phyloP scores from a whole-genome alignment of 2,113 vertebrate species.

The Eira barbara region DNA sequence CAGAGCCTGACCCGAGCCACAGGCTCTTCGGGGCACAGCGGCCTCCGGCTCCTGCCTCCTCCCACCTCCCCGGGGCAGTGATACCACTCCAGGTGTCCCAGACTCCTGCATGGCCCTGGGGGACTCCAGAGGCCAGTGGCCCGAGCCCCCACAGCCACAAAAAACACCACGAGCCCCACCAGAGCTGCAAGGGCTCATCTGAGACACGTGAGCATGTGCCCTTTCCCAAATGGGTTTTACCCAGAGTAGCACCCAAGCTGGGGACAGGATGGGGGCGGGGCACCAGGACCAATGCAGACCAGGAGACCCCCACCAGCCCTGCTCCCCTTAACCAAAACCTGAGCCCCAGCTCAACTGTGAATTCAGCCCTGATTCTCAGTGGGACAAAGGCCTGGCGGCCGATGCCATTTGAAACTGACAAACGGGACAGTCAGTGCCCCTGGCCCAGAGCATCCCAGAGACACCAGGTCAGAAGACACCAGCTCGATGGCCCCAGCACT shows the following conservation, averaged over 20 bases:
- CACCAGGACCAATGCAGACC: background rate
- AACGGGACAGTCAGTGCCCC: background rate
- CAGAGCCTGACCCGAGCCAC: background rate
- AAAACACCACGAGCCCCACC: no score
- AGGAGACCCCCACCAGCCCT: no score
- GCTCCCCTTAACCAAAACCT: background rate
- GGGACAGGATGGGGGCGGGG: background rate
- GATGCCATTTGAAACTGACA: background rate
- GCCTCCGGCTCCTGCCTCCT: background rate
- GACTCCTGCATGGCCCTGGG: background rate
- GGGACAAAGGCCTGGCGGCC: background rate
- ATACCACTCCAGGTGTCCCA: background rate
- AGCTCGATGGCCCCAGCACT: background rate
- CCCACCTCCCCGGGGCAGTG: background rate
- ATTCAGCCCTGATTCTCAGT: background rate
- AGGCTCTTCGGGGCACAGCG: background rate
- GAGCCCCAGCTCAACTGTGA: background rate
- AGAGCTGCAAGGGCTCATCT: background rate
- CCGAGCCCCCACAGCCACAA: background rate
- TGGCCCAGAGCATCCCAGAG: rapidly evolving
- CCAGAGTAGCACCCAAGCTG: rapidly evolving
- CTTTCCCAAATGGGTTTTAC: rapidly evolving
- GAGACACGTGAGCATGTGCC: rapidly evolving
- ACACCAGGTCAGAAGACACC: background rate
- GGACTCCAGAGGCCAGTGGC: background rate